Evolutionary conservation across 2,888 invertebrate genomes (phyloP), one percentile per base, ranked within the genome.

Genomic region (Myopa tessellatipennis): DNA sequence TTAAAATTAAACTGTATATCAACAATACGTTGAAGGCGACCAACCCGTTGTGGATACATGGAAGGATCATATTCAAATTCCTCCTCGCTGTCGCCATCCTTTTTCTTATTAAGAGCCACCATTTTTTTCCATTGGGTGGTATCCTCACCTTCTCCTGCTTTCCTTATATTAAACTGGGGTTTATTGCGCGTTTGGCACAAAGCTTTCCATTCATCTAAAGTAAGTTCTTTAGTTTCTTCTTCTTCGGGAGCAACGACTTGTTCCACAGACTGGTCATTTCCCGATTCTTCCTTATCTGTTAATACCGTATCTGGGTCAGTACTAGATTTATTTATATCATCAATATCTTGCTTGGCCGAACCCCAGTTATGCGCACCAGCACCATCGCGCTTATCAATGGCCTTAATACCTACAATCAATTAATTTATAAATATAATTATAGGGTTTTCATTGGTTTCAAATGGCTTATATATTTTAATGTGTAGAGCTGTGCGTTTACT

Each of bases 351-450:
- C 90, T 95, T 95, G 85, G 95, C 93, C 82, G 95, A 95, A 84
- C 98, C 98, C 98, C 98, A 98, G 91, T 98, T 98, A 90, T 96
- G 96, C 83, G 97, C 94, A 82, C 98, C 98, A 89, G 93, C 95
- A 84, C 98, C 98, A 85, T 98, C 97, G 83, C 96, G 94, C 91
- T 98, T 98, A 90, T 98, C 98, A 84, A 96, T 93, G 81, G 97
- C 93, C 90, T 98, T 98, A 81, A 98, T 94, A 85, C 85, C 85
- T 85, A 36, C 3, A 38, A 65, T n/a, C 8, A 63, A 34, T 34
- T 18, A 63, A 18, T 34, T 63, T 26, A 34, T 5, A 63, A 26
- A 34, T 12, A 14, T 34, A 63, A 34, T 63, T 63, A 4, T 63
- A 63, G n/a, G 1, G 12, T 60, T 10, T 60, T 14, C 12, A 8